phyloP scores from a whole-genome alignment of 2,113 vertebrate genomes.

The Megalops atlanticus region DNA sequence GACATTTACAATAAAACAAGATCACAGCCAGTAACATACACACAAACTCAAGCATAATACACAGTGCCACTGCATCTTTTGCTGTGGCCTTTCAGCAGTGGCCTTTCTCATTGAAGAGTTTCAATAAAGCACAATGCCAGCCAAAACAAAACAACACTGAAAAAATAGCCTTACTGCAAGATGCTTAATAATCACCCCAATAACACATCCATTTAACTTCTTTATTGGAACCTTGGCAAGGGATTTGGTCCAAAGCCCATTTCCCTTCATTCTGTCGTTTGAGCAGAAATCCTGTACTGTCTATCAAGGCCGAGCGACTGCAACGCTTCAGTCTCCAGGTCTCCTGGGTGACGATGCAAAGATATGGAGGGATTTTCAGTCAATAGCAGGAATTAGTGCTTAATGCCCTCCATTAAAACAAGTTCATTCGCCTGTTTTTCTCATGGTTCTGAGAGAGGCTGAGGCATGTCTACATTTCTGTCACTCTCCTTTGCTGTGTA shows the following conservation, averaged over 20 bases:
- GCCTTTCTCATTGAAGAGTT: neutral
- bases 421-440: slow-evolving; percentile 42
- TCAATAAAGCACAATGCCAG: neutral
- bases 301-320: slow-evolving; percentile 56
- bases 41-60: neutral
- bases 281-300: slow-evolving; percentile 42
- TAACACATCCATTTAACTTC: slow-evolving; percentile 41
- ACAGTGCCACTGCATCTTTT: neutral
- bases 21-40: neutral
- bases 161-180: slow-evolving; percentile 29
- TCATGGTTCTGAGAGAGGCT: slow-evolving; percentile 40
- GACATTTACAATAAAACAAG: too few relatives aligned
- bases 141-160: neutral
- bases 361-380: slow-evolving; percentile 60
- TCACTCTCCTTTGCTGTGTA: neutral
- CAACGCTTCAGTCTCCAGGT: slow-evolving; percentile 19
- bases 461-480: neutral
- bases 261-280: slow-evolving; percentile 41
- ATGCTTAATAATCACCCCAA: slow-evolving; percentile 38
- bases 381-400: slow-evolving; percentile 63
- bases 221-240: slow-evolving; percentile 37
- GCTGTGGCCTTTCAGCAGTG: neutral
- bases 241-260: slow-evolving; percentile 46
- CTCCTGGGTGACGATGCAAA: slow-evolving; percentile 43
- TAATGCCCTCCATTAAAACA: slow-evolving; percentile 59